These are phyloP conservation scores for Drosophila ezoana DNA, from an alignment of 2,888 invertebrate genomes.

Conservation along the genomic window DNA sequence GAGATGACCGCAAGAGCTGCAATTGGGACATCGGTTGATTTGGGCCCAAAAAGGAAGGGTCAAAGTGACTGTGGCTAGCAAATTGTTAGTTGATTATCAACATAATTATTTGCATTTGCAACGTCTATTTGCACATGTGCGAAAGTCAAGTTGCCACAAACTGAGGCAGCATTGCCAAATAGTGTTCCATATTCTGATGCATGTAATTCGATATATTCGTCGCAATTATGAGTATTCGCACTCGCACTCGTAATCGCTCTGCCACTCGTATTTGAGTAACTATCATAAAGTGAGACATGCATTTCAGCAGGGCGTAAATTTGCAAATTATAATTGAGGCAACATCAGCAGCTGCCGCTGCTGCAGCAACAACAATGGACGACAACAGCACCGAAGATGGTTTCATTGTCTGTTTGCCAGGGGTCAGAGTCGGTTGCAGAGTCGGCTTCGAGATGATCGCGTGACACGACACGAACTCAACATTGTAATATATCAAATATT, in stretches of 20 bases:
- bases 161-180: not conserved
- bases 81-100: slow-evolving; percentile 39
- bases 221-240: slow-evolving; percentile 18
- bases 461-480: slow-evolving; percentile 1
- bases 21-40: slow-evolving; percentile 39
- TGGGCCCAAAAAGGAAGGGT: slow-evolving; percentile 1
- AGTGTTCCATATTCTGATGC: slow-evolving; percentile 38
- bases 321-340: slow-evolving; percentile 61
- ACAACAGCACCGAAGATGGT: slow-evolving; percentile 17
- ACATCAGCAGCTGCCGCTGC: slow-evolving; percentile 22
- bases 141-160: not conserved
- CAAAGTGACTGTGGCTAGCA: slow-evolving; percentile 24
- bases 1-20: slow-evolving; percentile 53
- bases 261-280: slow-evolving; percentile 11
- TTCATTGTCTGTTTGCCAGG: slow-evolving; percentile 29
- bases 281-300: slow-evolving; percentile 31
- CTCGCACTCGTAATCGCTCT: slow-evolving; percentile 1
- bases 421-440: slow-evolving; percentile 11
- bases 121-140: slow-evolving; percentile 1
- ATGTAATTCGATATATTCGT: slow-evolving; percentile 42
- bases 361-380: slow-evolving; percentile 33
- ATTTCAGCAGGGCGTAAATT: slow-evolving; percentile 42
- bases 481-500: too few relatives aligned
- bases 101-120: slow-evolving; percentile 7
- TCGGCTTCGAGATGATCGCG: slow-evolving; percentile 7